phyloP scores from a whole-genome alignment of 1,140 invertebrate species.

The Microplitis mediator region DNA sequence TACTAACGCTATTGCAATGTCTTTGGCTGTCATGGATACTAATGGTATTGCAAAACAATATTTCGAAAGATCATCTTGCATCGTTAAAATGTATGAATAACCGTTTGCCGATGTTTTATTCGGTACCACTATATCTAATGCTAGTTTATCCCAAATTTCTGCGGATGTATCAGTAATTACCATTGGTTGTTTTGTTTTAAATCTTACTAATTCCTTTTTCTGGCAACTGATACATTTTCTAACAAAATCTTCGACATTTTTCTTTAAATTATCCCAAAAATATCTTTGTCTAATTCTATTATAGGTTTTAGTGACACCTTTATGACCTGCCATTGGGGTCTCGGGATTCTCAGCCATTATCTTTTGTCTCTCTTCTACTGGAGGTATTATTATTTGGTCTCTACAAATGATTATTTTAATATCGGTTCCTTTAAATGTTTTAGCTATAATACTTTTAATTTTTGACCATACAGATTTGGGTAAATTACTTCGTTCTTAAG shows the following conservation, averaged over 20 bases:
- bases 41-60: constrained; percentile 34
- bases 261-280: constrained; percentile 28
- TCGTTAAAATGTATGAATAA: constrained; percentile 24
- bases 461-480: background rate
- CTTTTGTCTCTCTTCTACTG: background rate
- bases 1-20: constrained; percentile 35
- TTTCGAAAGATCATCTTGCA: constrained; percentile 45
- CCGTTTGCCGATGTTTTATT: constrained; percentile 18
- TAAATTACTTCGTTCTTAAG: background rate
- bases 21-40: constrained; percentile 28
- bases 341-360: constrained; percentile 19
- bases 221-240: constrained; percentile 10
- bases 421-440: background rate
- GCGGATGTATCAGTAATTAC: constrained; percentile 28
- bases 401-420: constrained; percentile 21
- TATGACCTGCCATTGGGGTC: constrained; percentile 30
- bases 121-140: constrained; percentile 26
- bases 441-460: background rate
- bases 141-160: constrained; percentile 28
- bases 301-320: constrained; percentile 31
- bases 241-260: background rate
- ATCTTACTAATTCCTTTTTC: background rate
- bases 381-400: constrained; percentile 9
- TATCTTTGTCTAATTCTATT: constrained; percentile 23
- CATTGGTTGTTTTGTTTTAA: constrained; percentile 14